Evolutionary conservation across 2,888 invertebrate genomes (phyloP), one percentile per base, ranked within the genome.

Genomic region (Orthosia gracilis): DNA sequence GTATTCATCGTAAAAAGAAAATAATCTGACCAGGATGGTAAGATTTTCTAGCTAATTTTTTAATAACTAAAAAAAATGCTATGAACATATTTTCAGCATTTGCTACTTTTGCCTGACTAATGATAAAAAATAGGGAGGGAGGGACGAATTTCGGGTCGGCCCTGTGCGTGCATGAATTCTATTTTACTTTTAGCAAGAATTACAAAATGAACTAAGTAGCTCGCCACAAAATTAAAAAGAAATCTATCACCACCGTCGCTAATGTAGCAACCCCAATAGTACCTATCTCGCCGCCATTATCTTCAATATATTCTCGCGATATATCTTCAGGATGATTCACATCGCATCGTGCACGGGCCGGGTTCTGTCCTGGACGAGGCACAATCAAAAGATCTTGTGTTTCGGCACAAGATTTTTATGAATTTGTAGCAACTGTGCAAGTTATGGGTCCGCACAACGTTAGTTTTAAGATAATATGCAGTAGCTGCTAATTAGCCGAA

Each of bases 221-320:
- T 74, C 75, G 13, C 26, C 26, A 26, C 15, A 58, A 73, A 40
- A 40, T 23, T 11, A n/a, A 4, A 68, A 40, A 52, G 26, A 74
- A 26, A n/a, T n/a, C 9, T 15, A 13, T 1, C 31, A 47, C 31
- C 47, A 26, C 49, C n/a, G 21, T 66, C 4, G n/a, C 23, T 54
- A 47, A 18, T 54, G 13, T 26, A 66, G 23, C 54, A 55, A 65
- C 4, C 18, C n/a, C 4, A 49, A 23, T 47, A n/a, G 23, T 40
- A 55, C 50, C 7, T 55, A 47, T 54, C 13, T 66, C 55, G 55
- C 21, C 49, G 40, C 26, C 40, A 68, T 50, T 50, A 74, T 77
- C 77, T 74, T 77, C 40, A 77, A 50, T 77, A 73, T 77, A 73
- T 68, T 68, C 21, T 26, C 26, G 68, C 40, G 68, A 77, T 69